Percentiles rank a stretch among this genome's conserved stretches.
Evolutionary conservation across 2,113 vertebrate species (phyloP).

Genomic region (Bolborhynchus lineola): DNA sequence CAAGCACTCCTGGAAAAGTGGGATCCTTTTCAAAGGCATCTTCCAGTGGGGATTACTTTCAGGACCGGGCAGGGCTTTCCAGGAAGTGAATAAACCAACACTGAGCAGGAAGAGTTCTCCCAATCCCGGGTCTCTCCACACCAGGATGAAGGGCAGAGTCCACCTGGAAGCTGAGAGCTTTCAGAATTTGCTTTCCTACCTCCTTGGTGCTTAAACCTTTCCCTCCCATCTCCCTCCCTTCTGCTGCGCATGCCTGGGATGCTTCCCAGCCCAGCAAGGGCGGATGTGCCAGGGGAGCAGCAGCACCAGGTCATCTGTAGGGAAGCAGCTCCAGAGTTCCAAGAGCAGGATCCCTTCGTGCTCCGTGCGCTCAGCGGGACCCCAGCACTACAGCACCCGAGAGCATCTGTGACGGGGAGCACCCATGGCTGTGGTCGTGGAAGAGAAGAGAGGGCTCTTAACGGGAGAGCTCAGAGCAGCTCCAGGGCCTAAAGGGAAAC

Average conservation of each 20-base stretch:
- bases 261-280: neutral
- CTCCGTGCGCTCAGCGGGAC: rapidly evolving
- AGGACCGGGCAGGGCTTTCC: neutral
- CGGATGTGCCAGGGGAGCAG: neutral
- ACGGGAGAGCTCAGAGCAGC: neutral
- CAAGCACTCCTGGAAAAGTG: neutral
- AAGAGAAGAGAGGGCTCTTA: neutral
- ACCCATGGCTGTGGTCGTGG: neutral
- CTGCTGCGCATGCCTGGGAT: neutral
- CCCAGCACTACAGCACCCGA: neutral
- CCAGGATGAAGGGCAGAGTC: neutral
- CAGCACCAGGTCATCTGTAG: neutral
- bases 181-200: neutral
- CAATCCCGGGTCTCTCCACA: neutral
- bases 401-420: neutral
- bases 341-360: neutral
- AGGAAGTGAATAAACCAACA: neutral
- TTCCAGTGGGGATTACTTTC: neutral
- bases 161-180: neutral
- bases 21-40: neutral
- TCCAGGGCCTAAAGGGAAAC: neutral
- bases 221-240: neutral
- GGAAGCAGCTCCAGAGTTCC: neutral
- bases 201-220: neutral
- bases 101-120: neutral